Evolutionary conservation across 2,797 vertebrate species (phyloP).

Genomic region (Coregonus ussuriensis): DNA sequence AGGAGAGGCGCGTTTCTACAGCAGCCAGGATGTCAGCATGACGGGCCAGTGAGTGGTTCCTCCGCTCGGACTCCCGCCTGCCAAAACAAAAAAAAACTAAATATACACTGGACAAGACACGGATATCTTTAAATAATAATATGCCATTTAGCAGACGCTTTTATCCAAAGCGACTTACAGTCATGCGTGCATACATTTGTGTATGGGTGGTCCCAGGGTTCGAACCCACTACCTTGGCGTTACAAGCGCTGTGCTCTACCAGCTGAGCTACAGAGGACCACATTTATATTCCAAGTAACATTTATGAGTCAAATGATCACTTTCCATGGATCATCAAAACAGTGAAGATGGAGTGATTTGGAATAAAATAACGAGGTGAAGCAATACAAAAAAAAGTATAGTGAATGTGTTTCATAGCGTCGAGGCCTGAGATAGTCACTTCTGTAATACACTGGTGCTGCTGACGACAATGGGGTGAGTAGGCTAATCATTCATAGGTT

Average conservation of each 20-base stretch:
- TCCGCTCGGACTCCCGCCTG: conserved; percentile 94
- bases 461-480: not conserved
- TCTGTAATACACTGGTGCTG: not conserved
- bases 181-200: too few relatives aligned
- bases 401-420: not conserved
- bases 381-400: not conserved
- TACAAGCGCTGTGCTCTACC: too few relatives aligned
- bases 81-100: conserved; percentile 18
- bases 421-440: not conserved
- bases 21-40: conserved; percentile 97
- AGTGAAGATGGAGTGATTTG: not conserved
- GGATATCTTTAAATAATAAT: not conserved
- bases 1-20: conserved; percentile 93
- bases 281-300: not conserved
- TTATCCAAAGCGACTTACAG: too few relatives aligned
- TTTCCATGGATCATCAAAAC: not conserved
- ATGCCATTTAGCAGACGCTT: too few relatives aligned
- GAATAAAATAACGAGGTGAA: not conserved
- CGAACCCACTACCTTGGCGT: too few relatives aligned
- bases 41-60: conserved; percentile 95
- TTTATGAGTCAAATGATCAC: not conserved
- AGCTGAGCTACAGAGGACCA: too few relatives aligned
- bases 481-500: not conserved
- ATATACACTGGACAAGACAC: not conserved
- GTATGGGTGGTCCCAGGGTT: too few relatives aligned